Percentiles rank a stretch among this genome's conserved stretches.
phyloP scores from a whole-genome alignment of 2,888 invertebrate genomes.

The Colostygia pectinataria region DNA sequence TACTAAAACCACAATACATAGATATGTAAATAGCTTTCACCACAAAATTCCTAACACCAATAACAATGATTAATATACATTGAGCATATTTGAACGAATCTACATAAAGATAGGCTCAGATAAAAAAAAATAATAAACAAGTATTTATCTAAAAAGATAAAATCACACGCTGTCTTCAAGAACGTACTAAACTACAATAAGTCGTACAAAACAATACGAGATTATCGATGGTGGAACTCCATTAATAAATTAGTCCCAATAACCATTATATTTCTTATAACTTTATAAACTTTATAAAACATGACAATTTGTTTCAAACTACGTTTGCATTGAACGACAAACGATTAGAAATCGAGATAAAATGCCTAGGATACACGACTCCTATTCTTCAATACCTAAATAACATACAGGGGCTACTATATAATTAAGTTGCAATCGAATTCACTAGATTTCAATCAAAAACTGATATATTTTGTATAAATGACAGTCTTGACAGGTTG shows the following conservation, averaged over 20 bases:
- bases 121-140: neutral
- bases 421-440: too few species aligned
- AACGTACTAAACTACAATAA: neutral
- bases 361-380: conserved; percentile 23
- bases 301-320: neutral
- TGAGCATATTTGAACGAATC: conserved; percentile 62
- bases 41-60: conserved; percentile 54
- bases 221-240: too few species aligned
- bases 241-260: too few species aligned
- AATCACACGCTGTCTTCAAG: neutral
- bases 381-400: conserved; percentile 1
- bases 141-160: neutral
- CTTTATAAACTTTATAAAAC: neutral
- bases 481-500: too few species aligned
- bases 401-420: too few species aligned
- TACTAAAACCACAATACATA: conserved; percentile 50
- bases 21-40: conserved; percentile 64
- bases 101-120: conserved; percentile 1
- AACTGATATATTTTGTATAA: too few species aligned
- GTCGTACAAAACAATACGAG: neutral
- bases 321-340: conserved; percentile 2
- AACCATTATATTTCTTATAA: too few species aligned
- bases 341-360: conserved; percentile 21
- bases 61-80: conserved; percentile 59
- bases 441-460: too few species aligned